Conservation (phyloP, 2,113 vertebrate species). For the Cromileptes altivelis region DNA sequence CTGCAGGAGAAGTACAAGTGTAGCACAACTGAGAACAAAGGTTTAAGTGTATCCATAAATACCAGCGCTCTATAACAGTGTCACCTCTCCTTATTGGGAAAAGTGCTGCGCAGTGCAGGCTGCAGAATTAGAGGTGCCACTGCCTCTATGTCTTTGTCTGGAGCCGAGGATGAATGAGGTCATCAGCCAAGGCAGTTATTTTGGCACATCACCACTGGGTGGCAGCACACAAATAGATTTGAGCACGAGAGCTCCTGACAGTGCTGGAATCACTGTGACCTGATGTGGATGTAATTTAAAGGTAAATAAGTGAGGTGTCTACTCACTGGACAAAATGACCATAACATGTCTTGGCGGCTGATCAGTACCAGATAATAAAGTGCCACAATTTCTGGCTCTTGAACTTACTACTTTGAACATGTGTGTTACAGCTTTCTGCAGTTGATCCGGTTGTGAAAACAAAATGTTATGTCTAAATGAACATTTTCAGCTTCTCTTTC, state of each 20-base stretch:
- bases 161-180: slow-evolving; percentile 63
- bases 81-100: slow-evolving; percentile 57
- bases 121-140: slow-evolving; percentile 67
- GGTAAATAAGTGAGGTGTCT: not conserved
- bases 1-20: slow-evolving; percentile 34
- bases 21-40: slow-evolving; percentile 36
- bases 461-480: not conserved
- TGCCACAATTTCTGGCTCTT: not conserved
- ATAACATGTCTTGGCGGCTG: not conserved
- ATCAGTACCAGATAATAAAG: not conserved
- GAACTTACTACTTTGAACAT: not conserved
- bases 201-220: slow-evolving; percentile 75
- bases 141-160: slow-evolving; percentile 66
- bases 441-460: not conserved
- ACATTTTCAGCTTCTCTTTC: not conserved
- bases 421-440: not conserved
- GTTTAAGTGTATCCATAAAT: slow-evolving; percentile 67
- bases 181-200: slow-evolving; percentile 24
- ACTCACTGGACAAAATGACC: not conserved
- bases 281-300: slow-evolving; percentile 3
- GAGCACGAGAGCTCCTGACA: not conserved
- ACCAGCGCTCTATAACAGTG: slow-evolving; percentile 37
- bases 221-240: slow-evolving; percentile 73
- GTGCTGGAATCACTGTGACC: not conserved
- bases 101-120: slow-evolving; percentile 61